Percentiles rank a stretch among this genome's conserved stretches.
Conservation (phyloP, 2,888 invertebrate genomes). For the Bombylius major region DNA sequence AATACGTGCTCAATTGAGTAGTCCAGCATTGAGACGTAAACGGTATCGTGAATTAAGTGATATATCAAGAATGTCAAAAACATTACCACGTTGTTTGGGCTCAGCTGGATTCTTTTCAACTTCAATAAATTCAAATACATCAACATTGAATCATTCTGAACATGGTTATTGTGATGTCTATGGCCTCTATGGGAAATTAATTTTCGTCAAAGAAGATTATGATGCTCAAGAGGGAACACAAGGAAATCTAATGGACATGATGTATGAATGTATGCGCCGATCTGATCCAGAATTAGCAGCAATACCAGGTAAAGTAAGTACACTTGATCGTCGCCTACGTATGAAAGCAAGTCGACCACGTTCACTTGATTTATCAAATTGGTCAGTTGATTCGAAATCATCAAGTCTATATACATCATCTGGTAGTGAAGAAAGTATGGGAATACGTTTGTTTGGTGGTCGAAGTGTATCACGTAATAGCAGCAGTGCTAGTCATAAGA, state of each 20-base stretch:
- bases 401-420: constrained; percentile 72
- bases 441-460: constrained; percentile 42
- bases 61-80: constrained; percentile 57
- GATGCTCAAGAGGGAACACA: constrained; percentile 70
- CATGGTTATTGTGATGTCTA: constrained; percentile 70
- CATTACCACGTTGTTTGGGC: constrained; percentile 57
- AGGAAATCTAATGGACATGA: constrained; percentile 41
- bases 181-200: constrained; percentile 76
- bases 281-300: constrained; percentile 77
- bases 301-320: constrained; percentile 70
- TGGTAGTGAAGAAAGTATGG: constrained; percentile 76
- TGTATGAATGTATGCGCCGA: constrained; percentile 62
- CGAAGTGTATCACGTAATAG: constrained; percentile 62
- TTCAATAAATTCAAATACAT: constrained; percentile 42
- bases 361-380: constrained; percentile 71
- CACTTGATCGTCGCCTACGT: constrained; percentile 63
- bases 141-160: constrained; percentile 48
- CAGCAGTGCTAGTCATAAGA: constrained; percentile 58
- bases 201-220: constrained; percentile 58
- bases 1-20: constrained; percentile 47
- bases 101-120: constrained; percentile 25
- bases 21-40: constrained; percentile 49
- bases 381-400: constrained; percentile 77
- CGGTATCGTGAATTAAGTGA: constrained; percentile 42
- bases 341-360: constrained; percentile 74